These are phyloP conservation scores for Sacculina carcini DNA, from an alignment of 2,888 invertebrate genomes.

Conservation along the genomic window DNA sequence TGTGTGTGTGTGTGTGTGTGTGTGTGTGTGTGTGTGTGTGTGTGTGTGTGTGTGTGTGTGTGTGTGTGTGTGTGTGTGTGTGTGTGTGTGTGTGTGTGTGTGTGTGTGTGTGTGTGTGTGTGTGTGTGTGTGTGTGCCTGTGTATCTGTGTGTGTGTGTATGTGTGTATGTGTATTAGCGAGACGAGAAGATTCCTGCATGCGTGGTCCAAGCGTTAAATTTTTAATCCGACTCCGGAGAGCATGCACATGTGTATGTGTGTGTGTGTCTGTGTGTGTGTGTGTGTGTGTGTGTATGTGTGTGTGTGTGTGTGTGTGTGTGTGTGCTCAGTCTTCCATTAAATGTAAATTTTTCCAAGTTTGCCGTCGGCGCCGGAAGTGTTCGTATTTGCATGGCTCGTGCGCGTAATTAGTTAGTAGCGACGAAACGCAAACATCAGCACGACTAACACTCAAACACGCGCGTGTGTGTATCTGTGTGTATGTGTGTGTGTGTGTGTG, in stretches of 20 bases:
- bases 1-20: neutral
- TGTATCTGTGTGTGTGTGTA: too few species aligned
- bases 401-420: too few species aligned
- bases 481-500: too few species aligned
- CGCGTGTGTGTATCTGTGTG: too few species aligned
- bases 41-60: constrained; percentile 1
- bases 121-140: neutral
- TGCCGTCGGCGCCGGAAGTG: too few species aligned
- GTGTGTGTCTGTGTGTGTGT: neutral
- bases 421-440: too few species aligned
- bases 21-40: neutral
- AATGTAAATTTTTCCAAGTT: too few species aligned
- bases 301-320: constrained; percentile 2
- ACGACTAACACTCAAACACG: too few species aligned
- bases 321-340: too few species aligned
- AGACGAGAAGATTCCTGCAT: neutral
- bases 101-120: neutral
- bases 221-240: constrained; percentile 2
- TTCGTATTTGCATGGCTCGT: too few species aligned
- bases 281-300: neutral
- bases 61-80: neutral
- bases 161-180: neutral
- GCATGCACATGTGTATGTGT: neutral
- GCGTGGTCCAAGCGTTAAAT: constrained; percentile 2
- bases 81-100: constrained; percentile 2